phyloP scores from a whole-genome alignment of 2,888 invertebrate genomes.

The Hedya salicella region DNA sequence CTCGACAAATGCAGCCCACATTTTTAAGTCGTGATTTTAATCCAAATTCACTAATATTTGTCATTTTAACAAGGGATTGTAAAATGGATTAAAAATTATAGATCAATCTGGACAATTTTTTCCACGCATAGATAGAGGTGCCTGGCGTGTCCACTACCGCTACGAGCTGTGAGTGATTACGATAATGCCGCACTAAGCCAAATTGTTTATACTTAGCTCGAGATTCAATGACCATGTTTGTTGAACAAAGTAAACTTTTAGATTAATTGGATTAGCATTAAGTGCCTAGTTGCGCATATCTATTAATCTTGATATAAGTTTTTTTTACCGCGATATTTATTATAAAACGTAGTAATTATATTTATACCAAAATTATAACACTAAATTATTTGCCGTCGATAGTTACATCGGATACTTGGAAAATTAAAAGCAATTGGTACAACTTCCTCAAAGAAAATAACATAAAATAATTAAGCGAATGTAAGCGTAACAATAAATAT shows the following conservation, averaged over 20 bases:
- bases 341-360: too few relatives aligned
- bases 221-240: conserved; percentile 5
- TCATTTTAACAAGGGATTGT: conserved; percentile 39
- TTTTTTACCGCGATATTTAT: background rate
- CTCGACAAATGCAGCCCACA: conserved; percentile 12
- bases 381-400: too few relatives aligned
- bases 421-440: too few relatives aligned
- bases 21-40: conserved; percentile 8
- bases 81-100: background rate
- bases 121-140: too few relatives aligned
- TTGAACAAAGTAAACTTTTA: conserved; percentile 20
- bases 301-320: background rate
- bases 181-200: background rate
- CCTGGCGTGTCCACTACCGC: too few relatives aligned
- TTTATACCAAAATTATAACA: too few relatives aligned
- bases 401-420: too few relatives aligned
- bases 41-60: conserved; percentile 40
- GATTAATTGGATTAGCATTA: conserved; percentile 20
- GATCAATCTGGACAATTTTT: background rate
- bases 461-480: too few relatives aligned
- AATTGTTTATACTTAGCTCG: background rate
- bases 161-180: background rate
- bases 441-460: too few relatives aligned
- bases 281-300: background rate
- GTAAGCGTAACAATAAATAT: too few relatives aligned